These are phyloP conservation scores for Pachyrhynchus sulphureomaculatus DNA, from an alignment of 1,140 invertebrate species.

Conservation along the genomic window DNA sequence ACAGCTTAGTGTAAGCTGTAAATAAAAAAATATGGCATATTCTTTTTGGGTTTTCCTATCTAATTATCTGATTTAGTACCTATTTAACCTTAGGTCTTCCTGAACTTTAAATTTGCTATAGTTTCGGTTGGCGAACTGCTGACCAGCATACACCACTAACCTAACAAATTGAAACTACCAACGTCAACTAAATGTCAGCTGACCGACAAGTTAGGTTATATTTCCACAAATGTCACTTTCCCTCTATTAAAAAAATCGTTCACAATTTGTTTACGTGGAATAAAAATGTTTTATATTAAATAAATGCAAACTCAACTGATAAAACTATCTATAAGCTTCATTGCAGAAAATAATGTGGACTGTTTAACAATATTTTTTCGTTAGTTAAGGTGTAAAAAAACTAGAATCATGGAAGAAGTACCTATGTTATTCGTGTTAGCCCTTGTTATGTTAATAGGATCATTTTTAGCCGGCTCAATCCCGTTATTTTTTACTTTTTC, in stretches of 20 bases:
- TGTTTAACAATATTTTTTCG: background rate
- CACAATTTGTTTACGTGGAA: slow-evolving; percentile 17
- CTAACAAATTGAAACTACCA: slow-evolving; percentile 76
- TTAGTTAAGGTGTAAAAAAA: background rate
- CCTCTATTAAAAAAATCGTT: background rate
- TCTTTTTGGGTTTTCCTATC: too few relatives aligned
- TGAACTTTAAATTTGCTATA: too few relatives aligned
- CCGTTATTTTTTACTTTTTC: slow-evolving; percentile 91
- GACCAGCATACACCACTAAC: too few relatives aligned
- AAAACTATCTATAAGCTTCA: background rate
- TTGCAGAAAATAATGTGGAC: background rate
- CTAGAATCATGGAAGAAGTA: slow-evolving; percentile 74
- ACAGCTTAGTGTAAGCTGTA: too few relatives aligned
- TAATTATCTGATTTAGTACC: too few relatives aligned
- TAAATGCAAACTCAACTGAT: background rate
- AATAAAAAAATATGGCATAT: too few relatives aligned
- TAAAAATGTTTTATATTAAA: background rate
- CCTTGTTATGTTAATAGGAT: slow-evolving; percentile 92
- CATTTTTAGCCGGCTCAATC: slow-evolving; percentile 90
- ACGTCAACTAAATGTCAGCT: too few relatives aligned
- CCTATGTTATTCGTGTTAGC: slow-evolving; percentile 77
- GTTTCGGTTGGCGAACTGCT: too few relatives aligned
- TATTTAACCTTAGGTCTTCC: too few relatives aligned
- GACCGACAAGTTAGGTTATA: background rate
- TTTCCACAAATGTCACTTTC: background rate